Base-by-base conservation (phyloP, 2,888 invertebrate genomes). In the Clitarchus hookeri region DNA sequence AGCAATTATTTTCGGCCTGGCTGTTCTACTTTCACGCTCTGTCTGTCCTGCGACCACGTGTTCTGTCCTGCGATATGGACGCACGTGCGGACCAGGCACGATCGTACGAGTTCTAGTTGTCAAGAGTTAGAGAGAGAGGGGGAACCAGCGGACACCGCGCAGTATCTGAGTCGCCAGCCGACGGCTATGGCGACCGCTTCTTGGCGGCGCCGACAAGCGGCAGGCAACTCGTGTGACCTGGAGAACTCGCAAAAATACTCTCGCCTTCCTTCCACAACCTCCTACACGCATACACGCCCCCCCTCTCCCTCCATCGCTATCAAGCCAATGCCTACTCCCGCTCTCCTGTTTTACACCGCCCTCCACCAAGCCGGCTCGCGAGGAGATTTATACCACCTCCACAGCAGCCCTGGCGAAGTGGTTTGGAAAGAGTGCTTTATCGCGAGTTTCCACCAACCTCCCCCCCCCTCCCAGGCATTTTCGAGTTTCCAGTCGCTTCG, bases 361-460 rank as follows among this genome's bases (percentile, higher is more conserved):
- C 65, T 23, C 36, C 4, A 4, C 36, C 36, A 4, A 36, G 36
- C 36, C 23, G n/a, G 19, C 65, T 65, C 65, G 65, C 65, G 65
- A 65, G 65, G 65, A 65, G 65, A 65, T 65, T 65, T 65, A 65
- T 65, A 65, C 65, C 65, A 65, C 65, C 65, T 65, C 65, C 65
- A 8, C 65, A 65, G 65, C 65, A 65, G 65, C 65, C 65, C 65
- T 65, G 65, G 65, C 65, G 65, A n/a, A 65, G 65, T 65, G 65
- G 65, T 65, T 65, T 65, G 65, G 65, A 65, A 65, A 65, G 65
- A 65, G 65, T 65, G 16, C 65, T 65, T 65, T 65, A 65, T 65
- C 65, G 65, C n/a, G 65, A 65, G 65, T 65, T 65, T 65, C 65
- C 23, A 65, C 65, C 65, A 65, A 9, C 65, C 65, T 1, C 23